Evolutionary conservation across 2,797 vertebrate species (phyloP), one percentile per base, ranked within the genome.

Genomic region (Darevskia nairensis): DNA sequence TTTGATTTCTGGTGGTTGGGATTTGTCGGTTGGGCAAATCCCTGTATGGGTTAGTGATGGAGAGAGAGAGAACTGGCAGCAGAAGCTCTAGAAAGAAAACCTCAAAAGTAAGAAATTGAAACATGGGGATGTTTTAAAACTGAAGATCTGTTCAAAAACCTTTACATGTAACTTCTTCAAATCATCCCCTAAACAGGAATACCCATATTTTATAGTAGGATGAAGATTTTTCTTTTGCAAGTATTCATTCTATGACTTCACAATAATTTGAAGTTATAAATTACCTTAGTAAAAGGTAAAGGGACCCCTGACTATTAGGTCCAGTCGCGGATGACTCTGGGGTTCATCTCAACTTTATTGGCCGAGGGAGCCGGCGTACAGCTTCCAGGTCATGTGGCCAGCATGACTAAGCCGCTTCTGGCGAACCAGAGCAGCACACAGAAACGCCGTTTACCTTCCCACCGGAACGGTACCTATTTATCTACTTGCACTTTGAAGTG

Each of bases 1-100:
- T 85, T 89, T 61, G 82, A 79, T 44, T 84, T 84, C 64, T 79
- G 83, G 59, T n/a, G 10, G 84, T 81, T 89, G 72, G 41, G 25
- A 76, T 75, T 86, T 82, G 84, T 89, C 88, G 8, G 78, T 89
- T 89, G 44, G 8, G 35, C 29, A 85, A 27, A 46, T 29, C 15
- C 66, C 29, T 23, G 35, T 29, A 32, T 35, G 21, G 29, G 15
- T 27, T 19, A 80, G 55, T 74, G 9, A 25, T 23, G 32, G 46
- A 55, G 69, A 46, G 27, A 21, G 8, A 50, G 50, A 5, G 79
- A 35, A 3, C 19, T 66, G 29, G 21, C n/a, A 44, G 35, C 15
- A 23, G 64, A 32, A 59, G 35, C 27, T 41, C 6, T 59, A 79
- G 11, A 78, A 71, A 35, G 27, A 69, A 84, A 64, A 10, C 4